A percentile compares a stretch with the other conserved stretches of the same genome.
Conservation (phyloP, 2,797 vertebrate genomes). For the Eulemur rubriventer region DNA sequence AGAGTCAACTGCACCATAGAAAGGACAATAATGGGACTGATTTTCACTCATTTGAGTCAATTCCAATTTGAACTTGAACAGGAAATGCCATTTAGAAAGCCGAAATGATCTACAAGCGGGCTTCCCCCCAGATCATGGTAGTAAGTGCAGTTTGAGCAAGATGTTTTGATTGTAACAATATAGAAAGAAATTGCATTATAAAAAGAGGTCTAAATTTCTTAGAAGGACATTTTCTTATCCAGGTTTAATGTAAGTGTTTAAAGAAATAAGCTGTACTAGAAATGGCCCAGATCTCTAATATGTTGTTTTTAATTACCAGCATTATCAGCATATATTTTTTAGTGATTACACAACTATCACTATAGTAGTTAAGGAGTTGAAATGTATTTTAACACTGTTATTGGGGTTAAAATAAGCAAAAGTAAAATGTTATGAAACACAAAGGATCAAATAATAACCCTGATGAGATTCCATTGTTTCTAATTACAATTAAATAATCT, state of each 20-base stretch:
- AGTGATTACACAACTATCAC: conserved; percentile 24
- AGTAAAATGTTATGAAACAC: conserved; percentile 14
- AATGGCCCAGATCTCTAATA: conserved; percentile 10
- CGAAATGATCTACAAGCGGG: neutral
- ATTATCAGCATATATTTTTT: conserved; percentile 30
- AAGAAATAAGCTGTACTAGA: neutral
- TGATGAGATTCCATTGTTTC: neutral
- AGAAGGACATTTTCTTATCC: conserved; percentile 49
- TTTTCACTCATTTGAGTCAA: conserved; percentile 51
- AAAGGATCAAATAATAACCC: conserved; percentile 6
- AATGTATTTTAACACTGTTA: neutral
- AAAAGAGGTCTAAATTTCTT: conserved; percentile 39
- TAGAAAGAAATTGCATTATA: conserved; percentile 52
- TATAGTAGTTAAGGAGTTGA: neutral
- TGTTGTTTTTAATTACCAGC: conserved; percentile 44
- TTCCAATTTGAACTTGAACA: conserved; percentile 57
- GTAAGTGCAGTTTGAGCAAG: neutral
- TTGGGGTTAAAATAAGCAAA: conserved; percentile 38
- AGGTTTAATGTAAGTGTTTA: conserved; percentile 9
- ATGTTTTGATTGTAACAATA: conserved; percentile 47
- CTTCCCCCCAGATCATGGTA: neutral
- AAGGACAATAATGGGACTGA: conserved; percentile 38
- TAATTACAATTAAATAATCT: neutral
- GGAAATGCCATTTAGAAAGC: conserved; percentile 52
- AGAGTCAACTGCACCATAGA: neutral